phyloP scores from a whole-genome alignment of 1,140 invertebrate species.

The Scaptomyza hsui region DNA sequence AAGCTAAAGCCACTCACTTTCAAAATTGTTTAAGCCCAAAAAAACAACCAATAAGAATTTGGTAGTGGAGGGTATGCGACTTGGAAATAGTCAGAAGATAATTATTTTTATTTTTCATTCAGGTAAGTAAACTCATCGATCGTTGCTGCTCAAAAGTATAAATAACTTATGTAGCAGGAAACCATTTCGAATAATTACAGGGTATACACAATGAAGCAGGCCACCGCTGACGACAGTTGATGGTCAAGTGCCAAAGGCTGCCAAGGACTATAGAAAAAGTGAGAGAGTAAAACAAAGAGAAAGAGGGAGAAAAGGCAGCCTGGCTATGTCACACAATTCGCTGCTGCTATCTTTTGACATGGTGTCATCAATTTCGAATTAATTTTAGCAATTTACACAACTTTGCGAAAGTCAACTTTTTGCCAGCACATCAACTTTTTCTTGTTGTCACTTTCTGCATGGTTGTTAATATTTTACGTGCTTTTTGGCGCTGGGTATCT shows the following conservation, averaged over 20 bases:
- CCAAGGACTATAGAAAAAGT: slow-evolving; percentile 49
- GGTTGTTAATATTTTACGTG: slow-evolving; percentile 76
- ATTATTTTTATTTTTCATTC: too few species aligned
- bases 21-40: slow-evolving; percentile 75
- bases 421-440: slow-evolving; percentile 31
- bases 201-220: slow-evolving; percentile 18
- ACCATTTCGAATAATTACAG: neutral
- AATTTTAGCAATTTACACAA: slow-evolving; percentile 72
- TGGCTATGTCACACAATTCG: slow-evolving; percentile 35
- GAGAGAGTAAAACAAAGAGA: neutral
- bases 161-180: too few species aligned
- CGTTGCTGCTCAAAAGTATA: too few species aligned
- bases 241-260: slow-evolving; percentile 68
- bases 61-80: neutral
- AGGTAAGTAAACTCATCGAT: too few species aligned
- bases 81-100: slow-evolving; percentile 17
- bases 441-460: slow-evolving; percentile 21
- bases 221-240: slow-evolving; percentile 54
- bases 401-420: slow-evolving; percentile 62
- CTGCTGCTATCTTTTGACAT: slow-evolving; percentile 66
- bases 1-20: slow-evolving; percentile 69
- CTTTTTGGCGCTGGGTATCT: slow-evolving; percentile 41
- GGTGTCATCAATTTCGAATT: slow-evolving; percentile 77
- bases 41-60: slow-evolving; percentile 6
- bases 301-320: neutral